Evolutionary conservation across 2,113 vertebrate species (phyloP).

Genomic region (Orientallactaga bullata): DNA sequence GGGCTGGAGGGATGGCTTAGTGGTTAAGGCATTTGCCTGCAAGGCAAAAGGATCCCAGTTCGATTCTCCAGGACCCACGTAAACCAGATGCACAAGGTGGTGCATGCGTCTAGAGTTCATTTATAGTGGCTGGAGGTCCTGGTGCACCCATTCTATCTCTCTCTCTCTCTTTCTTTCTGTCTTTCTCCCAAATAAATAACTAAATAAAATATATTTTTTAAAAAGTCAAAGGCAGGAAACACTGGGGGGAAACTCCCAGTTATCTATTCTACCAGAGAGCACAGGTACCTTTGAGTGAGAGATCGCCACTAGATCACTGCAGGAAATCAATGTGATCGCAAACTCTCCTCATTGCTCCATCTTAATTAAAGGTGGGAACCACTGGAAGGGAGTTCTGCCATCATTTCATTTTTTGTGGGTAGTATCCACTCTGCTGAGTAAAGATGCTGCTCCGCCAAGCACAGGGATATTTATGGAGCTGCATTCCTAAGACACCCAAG

Average conservation of each 20-base stretch:
- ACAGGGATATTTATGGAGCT: neutral
- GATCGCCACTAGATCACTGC: neutral
- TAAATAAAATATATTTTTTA: too few relatives aligned
- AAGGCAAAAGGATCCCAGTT: too few relatives aligned
- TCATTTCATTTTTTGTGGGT: constrained; percentile 34
- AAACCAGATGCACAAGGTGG: too few relatives aligned
- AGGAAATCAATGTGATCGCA: neutral
- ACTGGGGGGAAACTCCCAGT: neutral
- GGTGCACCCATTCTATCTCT: too few relatives aligned
- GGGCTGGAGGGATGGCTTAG: too few relatives aligned
- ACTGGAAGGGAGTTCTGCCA: constrained; percentile 10
- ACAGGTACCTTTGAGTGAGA: neutral
- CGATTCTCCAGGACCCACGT: too few relatives aligned
- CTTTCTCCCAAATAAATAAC: too few relatives aligned
- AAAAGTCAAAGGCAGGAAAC: neutral
- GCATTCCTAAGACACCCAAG: constrained; percentile 29
- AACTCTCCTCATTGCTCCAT: constrained; percentile 30
- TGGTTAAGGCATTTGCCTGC: too few relatives aligned
- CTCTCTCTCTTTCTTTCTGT: too few relatives aligned
- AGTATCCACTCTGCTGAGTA: constrained; percentile 4
- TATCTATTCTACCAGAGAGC: neutral
- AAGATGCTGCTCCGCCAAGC: neutral
- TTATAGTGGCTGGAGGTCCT: too few relatives aligned
- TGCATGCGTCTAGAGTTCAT: too few relatives aligned
- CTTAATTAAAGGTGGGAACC: constrained; percentile 51